Evolutionary conservation across 2,113 vertebrate genomes (phyloP), one percentile per base, ranked within the genome.

Genomic region (Miniopterus natalensis): DNA sequence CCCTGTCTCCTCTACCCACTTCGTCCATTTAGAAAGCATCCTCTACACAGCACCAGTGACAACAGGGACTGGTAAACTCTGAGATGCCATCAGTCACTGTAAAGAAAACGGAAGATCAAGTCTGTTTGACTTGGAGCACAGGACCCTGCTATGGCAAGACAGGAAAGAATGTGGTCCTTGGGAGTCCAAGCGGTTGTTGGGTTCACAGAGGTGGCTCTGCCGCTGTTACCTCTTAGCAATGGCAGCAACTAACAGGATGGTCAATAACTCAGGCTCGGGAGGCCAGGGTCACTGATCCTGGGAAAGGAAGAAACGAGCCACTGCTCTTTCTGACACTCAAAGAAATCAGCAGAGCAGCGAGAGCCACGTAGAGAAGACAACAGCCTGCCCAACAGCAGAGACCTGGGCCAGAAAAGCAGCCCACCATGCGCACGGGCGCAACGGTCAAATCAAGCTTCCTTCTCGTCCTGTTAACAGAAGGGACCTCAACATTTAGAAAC

Each of bases 341-440:
- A 88, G 96, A 97, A 95, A 92, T 95, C 90, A 97, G 57, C 92
- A 92, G 77, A 87, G 65, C 15, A 47, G 42, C 25, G 65, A 94
- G 27, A 94, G 36, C 66, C 71, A 90, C n/a, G 81, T 63, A 92
- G 95, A 92, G 49, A 81, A 84, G 80, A 85, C 20, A 66, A 79
- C 49, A 68, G 66, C 36, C 66, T 92, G 13, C 25, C 10, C 53
- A 84, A 51, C 31, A 13, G 27, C 40, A 71, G 53, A 80, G n/a
- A 27, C 8, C 0, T 40, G 59, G 59, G 23, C 51, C 66, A 90
- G 71, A 31, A 92, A 80, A 63, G n/a, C 20, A n/a, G 40, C 40
- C 77, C 73, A 12, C 14, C 8, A 0, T 25, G 10, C 61, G 51
- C 29, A 10, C 15, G 51, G 61, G 63, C 29, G n/a, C 65, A 83